These are phyloP conservation scores for Ochotona curzoniae DNA, from an alignment of 2,113 vertebrate genomes.

Conservation along the genomic window DNA sequence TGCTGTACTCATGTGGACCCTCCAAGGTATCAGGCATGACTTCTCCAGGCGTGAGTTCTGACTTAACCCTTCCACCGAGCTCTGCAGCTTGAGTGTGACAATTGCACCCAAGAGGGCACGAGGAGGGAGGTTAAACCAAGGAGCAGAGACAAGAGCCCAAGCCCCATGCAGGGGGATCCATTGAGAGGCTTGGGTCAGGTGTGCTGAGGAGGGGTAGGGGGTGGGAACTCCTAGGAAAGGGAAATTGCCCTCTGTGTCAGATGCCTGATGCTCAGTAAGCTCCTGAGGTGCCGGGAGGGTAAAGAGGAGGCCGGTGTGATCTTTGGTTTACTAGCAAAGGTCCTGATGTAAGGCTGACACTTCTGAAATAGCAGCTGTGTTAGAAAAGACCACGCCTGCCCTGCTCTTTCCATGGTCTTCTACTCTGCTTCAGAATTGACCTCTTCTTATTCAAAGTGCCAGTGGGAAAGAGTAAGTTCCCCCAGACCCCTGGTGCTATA, in stretches of 20 bases:
- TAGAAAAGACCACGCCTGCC: neutral
- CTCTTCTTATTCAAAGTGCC: neutral
- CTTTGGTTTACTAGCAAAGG: slow-evolving; percentile 2
- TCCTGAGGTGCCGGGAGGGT: neutral
- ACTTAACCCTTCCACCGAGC: neutral
- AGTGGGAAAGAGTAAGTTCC: neutral
- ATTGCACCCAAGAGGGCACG: neutral
- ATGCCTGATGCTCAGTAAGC: neutral
- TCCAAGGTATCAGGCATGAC: neutral
- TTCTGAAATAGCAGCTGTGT: slow-evolving; percentile 2
- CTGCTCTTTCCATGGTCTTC: too few relatives aligned
- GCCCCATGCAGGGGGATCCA: neutral
- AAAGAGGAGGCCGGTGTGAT: neutral
- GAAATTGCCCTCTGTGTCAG: rapidly evolving
- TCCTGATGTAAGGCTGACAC: neutral
- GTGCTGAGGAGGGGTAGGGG: rapidly evolving
- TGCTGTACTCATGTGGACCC: rapidly evolving
- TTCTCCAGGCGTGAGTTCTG: neutral
- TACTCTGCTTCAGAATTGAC: neutral
- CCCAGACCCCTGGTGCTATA: neutral
- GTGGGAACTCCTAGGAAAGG: rapidly evolving
- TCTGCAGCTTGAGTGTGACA: neutral
- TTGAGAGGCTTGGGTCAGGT: neutral
- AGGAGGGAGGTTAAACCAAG: neutral
- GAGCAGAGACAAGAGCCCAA: rapidly evolving